phyloP scores from a whole-genome alignment of 1,140 invertebrate species.

The Drosophila pseudoobscura region DNA sequence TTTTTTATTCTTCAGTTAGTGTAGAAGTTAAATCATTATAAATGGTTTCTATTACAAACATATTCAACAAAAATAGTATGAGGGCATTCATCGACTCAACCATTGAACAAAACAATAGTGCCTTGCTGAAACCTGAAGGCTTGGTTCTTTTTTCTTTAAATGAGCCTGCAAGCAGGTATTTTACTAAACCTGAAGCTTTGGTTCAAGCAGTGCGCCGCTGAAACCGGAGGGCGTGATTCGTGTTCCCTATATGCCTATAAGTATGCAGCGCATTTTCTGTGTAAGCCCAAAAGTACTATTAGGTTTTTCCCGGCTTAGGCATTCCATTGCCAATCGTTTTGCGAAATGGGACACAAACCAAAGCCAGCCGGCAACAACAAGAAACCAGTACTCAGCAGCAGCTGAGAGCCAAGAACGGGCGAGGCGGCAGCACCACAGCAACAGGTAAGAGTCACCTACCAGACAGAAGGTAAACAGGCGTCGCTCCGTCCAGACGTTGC shows the following conservation, averaged over 20 bases:
- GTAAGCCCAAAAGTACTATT: slow-evolving; percentile 11
- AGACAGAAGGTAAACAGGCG: slow-evolving; percentile 75
- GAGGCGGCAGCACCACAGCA: slow-evolving; percentile 47
- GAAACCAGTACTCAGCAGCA: slow-evolving; percentile 66
- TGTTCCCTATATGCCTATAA: not conserved
- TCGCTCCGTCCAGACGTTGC: slow-evolving; percentile 68
- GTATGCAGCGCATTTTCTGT: slow-evolving; percentile 9
- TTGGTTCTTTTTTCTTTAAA: too few species aligned
- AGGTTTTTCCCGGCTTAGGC: not conserved
- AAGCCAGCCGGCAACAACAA: slow-evolving; percentile 67
- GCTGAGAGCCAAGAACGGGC: slow-evolving; percentile 39
- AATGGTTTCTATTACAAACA: too few species aligned
- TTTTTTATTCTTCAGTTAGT: too few species aligned
- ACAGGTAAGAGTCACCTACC: slow-evolving; percentile 64
- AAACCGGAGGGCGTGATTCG: not conserved
- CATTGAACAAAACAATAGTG: too few species aligned
- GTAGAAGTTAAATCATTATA: too few species aligned
- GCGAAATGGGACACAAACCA: slow-evolving; percentile 71
- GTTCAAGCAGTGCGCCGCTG: not conserved
- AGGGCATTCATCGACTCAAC: too few species aligned
- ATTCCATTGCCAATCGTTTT: slow-evolving; percentile 61
- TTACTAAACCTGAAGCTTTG: not conserved
- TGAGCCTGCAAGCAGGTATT: too few species aligned
- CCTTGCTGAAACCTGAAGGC: too few species aligned
- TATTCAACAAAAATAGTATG: too few species aligned